These are phyloP conservation scores for Lasioglossum villosulum DNA, from an alignment of 2,888 invertebrate species.

Conservation along the genomic window DNA sequence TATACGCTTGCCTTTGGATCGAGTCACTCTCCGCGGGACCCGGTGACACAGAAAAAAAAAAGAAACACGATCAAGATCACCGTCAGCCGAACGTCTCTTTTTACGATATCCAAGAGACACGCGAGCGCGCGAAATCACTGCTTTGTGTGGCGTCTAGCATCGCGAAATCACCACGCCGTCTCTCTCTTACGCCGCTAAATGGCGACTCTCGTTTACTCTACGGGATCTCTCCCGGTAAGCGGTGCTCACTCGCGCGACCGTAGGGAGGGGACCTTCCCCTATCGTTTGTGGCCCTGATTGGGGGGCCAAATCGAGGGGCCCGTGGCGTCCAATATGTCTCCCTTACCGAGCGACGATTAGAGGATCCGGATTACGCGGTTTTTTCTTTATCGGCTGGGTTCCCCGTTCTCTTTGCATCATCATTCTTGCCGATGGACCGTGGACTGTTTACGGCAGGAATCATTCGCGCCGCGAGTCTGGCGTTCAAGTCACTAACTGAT, in stretches of 20 bases:
- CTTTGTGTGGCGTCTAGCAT: background rate
- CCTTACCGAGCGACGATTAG: background rate
- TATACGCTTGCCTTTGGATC: constrained; percentile 17
- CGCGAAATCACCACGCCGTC: constrained; percentile 13
- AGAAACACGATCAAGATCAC: constrained; percentile 59
- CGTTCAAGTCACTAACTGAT: background rate
- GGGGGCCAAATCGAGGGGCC: constrained; percentile 41
- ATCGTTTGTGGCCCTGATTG: constrained; percentile 54
- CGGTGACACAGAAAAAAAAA: constrained; percentile 64
- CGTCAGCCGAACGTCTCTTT: constrained; percentile 21
- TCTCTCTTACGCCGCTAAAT: constrained; percentile 66
- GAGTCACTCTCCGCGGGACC: constrained; percentile 49
- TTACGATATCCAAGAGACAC: constrained; percentile 30
- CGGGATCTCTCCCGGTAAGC: constrained; percentile 68
- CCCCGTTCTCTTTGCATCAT: background rate
- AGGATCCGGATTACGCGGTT: constrained; percentile 1
- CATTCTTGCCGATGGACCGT: background rate
- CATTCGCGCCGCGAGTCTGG: background rate
- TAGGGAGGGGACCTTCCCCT: constrained; percentile 65
- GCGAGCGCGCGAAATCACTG: constrained; percentile 13
- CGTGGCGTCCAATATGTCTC: constrained; percentile 6
- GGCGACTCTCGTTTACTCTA: constrained; percentile 69
- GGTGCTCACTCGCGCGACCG: constrained; percentile 65
- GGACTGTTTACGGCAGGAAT: background rate
- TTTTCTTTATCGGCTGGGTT: background rate